A percentile compares a stretch with the other conserved stretches of the same genome.
These are phyloP conservation scores for Cheilinus undulatus DNA, from an alignment of 2,113 vertebrate species.

Conservation along the genomic window DNA sequence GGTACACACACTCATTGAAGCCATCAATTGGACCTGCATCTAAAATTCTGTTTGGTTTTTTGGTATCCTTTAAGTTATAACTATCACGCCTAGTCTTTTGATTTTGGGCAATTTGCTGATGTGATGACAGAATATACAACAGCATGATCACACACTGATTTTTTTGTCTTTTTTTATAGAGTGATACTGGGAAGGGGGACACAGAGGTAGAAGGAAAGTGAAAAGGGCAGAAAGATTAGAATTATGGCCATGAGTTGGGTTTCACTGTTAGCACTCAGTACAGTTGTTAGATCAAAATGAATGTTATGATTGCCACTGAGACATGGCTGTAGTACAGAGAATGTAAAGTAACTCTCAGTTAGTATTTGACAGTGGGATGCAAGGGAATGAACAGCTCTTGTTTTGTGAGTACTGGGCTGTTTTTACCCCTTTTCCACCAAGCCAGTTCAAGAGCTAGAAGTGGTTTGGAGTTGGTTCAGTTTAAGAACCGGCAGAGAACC, in stretches of 20 bases:
- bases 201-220: slow-evolving; percentile 45
- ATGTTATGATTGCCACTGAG: slow-evolving; percentile 66
- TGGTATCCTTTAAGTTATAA: slow-evolving; percentile 1
- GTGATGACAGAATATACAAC: slow-evolving; percentile 67
- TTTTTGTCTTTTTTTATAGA: slow-evolving; percentile 66
- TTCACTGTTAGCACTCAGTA: slow-evolving; percentile 60
- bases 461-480: too few relatives aligned
- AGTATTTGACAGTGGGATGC: slow-evolving; percentile 74
- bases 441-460: too few relatives aligned
- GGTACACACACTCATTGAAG: slow-evolving; percentile 78
- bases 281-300: slow-evolving; percentile 61
- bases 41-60: neutral
- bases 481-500: too few relatives aligned
- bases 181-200: slow-evolving; percentile 43
- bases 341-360: slow-evolving; percentile 58
- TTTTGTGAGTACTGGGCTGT: neutral
- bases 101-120: slow-evolving; percentile 46
- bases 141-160: slow-evolving; percentile 64
- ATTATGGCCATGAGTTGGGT: slow-evolving; percentile 65
- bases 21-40: slow-evolving; percentile 30
- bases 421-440: too few relatives aligned
- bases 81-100: slow-evolving; percentile 24
- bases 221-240: slow-evolving; percentile 68
- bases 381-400: slow-evolving; percentile 80
- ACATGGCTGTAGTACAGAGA: slow-evolving; percentile 54